phyloP scores from a whole-genome alignment of 1,140 invertebrate species.

The Tenebrio molitor region DNA sequence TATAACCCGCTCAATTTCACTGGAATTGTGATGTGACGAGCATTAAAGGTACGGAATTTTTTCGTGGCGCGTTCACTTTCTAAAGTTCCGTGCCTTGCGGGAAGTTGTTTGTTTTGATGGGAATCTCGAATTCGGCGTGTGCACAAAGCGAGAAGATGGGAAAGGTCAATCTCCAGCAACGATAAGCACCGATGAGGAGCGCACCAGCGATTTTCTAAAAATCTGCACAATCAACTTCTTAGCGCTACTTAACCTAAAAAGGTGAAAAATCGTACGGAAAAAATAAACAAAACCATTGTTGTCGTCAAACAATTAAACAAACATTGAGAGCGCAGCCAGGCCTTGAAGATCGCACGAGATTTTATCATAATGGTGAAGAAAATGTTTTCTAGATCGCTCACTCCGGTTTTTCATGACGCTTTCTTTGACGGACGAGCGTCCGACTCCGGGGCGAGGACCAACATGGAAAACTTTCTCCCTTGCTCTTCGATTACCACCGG shows the following conservation, averaged over 20 bases:
- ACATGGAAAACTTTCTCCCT: constrained; percentile 31
- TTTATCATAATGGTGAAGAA: constrained; percentile 30
- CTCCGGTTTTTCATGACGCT: constrained; percentile 29
- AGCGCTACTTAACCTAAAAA: constrained; percentile 39
- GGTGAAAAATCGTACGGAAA: constrained; percentile 10
- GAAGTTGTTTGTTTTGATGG: constrained; percentile 15
- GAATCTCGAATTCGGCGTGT: constrained; percentile 4
- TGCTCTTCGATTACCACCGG: constrained; percentile 16
- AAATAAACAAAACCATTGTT: constrained; percentile 42
- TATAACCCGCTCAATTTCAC: constrained; percentile 23
- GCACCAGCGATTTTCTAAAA: constrained; percentile 12
- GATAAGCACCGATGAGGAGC: not conserved
- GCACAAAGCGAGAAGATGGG: not conserved
- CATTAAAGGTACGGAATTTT: constrained; percentile 27
- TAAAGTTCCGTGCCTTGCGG: constrained; percentile 25
- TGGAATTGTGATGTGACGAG: constrained; percentile 32
- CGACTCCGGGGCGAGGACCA: constrained; percentile 1
- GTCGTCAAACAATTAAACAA: constrained; percentile 48
- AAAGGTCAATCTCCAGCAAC: constrained; percentile 21
- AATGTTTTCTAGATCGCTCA: constrained; percentile 40
- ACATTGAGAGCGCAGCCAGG: constrained; percentile 48
- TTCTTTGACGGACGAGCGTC: constrained; percentile 21
- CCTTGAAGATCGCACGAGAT: constrained; percentile 33
- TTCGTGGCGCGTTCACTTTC: constrained; percentile 35
- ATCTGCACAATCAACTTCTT: constrained; percentile 1